Percentiles rank a stretch among this genome's conserved stretches.
Evolutionary conservation across 2,797 vertebrate species (phyloP).

Genomic region (Stomatorhinus walkeri): DNA sequence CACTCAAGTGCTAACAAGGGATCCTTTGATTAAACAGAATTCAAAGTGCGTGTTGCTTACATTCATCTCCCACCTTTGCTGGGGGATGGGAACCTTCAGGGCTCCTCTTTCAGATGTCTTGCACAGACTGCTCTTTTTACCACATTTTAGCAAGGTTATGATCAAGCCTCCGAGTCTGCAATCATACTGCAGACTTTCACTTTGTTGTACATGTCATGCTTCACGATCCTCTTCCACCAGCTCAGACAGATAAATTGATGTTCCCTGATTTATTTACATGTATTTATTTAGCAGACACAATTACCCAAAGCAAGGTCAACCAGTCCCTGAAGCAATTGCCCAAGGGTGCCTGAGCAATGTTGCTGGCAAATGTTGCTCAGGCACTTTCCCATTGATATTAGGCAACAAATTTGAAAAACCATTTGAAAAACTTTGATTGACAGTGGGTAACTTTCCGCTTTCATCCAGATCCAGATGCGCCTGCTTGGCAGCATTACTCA

Average conservation of each 20-base stretch:
- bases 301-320: background rate
- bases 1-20: background rate
- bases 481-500: background rate
- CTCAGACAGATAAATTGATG: background rate
- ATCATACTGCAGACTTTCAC: background rate
- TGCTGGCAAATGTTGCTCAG: background rate
- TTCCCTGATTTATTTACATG: background rate
- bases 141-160: background rate
- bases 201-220: background rate
- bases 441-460: background rate
- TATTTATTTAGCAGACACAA: background rate
- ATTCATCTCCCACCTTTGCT: background rate
- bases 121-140: background rate
- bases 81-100: background rate
- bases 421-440: background rate
- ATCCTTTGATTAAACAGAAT: background rate
- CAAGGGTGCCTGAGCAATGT: background rate
- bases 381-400: background rate
- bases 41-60: background rate
- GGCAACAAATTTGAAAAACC: background rate
- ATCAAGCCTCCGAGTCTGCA: background rate
- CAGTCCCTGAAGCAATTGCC: background rate
- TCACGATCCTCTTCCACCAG: background rate
- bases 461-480: background rate
- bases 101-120: background rate